Conservation (phyloP, 2,113 vertebrate species). For the Crotalus horridus region DNA sequence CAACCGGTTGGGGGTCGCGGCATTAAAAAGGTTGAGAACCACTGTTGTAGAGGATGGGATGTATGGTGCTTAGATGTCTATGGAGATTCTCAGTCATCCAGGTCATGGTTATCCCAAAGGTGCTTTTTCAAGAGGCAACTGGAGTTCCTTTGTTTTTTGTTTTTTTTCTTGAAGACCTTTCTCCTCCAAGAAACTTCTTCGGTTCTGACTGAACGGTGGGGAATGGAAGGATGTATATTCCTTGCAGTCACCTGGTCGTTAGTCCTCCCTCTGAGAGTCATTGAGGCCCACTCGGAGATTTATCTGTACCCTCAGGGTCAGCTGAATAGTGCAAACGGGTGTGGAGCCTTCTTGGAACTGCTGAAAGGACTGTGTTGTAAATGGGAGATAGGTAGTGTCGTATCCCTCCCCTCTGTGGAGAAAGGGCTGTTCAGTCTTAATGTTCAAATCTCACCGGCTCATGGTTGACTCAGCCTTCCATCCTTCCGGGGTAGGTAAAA, state of each 20-base stretch:
- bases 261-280: neutral
- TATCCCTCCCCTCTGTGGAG: too few relatives aligned
- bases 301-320: neutral
- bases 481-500: too few relatives aligned
- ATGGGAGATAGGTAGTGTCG: neutral
- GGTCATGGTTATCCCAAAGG: too few relatives aligned
- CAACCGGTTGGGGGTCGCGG: too few relatives aligned
- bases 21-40: too few relatives aligned
- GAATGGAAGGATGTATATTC: neutral
- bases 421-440: too few relatives aligned
- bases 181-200: neutral
- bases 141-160: too few relatives aligned
- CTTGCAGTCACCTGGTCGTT: too few relatives aligned
- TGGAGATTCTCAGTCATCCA: neutral
- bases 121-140: neutral
- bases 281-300: neutral
- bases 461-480: too few relatives aligned
- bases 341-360: neutral
- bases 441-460: too few relatives aligned
- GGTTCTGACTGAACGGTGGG: neutral
- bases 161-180: neutral
- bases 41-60: neutral
- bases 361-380: neutral
- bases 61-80: neutral
- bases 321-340: neutral